phyloP scores from a whole-genome alignment of 2,113 vertebrate genomes.

The Platycercus adscitus region DNA sequence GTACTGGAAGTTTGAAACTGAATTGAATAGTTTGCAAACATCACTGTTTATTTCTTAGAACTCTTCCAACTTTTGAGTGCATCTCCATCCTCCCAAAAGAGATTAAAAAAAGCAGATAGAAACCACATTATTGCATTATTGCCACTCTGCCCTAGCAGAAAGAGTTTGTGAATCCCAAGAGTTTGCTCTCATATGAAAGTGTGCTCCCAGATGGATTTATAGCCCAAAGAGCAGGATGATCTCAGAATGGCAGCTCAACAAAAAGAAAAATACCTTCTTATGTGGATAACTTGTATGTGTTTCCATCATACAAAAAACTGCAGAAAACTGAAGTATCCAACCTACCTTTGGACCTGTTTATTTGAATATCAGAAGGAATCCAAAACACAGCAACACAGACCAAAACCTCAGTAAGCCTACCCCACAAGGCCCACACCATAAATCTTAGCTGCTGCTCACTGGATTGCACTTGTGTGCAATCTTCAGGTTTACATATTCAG shows the following conservation, averaged over 20 bases:
- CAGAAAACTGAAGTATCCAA: background rate
- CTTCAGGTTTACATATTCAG: background rate
- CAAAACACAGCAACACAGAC: background rate
- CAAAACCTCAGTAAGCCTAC: background rate
- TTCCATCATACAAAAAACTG: background rate
- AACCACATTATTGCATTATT: background rate
- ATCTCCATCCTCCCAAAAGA: background rate
- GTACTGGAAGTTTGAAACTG: background rate
- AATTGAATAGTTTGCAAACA: background rate
- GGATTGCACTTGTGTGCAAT: background rate
- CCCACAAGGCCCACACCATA: background rate
- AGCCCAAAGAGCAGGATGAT: background rate
- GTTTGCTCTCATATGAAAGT: background rate
- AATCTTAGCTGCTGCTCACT: background rate
- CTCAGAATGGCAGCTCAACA: background rate
- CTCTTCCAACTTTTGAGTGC: background rate
- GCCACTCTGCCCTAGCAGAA: background rate
- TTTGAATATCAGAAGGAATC: background rate
- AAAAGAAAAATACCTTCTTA: background rate
- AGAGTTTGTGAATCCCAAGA: background rate
- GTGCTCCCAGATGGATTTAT: background rate
- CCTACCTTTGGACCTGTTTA: background rate
- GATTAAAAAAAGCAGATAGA: background rate
- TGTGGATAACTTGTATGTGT: accelerated
- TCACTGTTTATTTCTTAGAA: background rate